Percentiles rank a stretch among this genome's conserved stretches.
Conservation (phyloP, 2,888 invertebrate genomes). For the Pandemis corylana region DNA sequence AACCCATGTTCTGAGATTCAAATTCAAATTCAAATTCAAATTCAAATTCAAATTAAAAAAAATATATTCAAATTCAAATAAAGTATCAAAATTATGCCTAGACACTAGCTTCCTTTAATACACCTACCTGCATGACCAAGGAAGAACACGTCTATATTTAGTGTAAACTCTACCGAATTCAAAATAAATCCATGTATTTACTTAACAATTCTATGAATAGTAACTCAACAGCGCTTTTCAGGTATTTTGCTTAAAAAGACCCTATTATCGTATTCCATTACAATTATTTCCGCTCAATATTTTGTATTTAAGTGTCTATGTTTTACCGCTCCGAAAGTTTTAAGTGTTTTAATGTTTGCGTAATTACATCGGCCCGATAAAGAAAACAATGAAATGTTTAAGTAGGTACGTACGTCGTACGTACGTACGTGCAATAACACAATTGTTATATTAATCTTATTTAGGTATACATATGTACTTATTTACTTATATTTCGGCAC, state of each 20-base stretch:
- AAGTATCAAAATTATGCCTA: no score
- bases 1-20: not conserved
- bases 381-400: not conserved
- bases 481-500: not conserved
- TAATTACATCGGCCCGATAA: not conserved
- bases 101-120: no score
- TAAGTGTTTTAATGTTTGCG: not conserved
- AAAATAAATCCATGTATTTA: not conserved
- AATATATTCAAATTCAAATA: no score
- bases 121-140: no score
- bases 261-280: slow-evolving; percentile 29
- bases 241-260: slow-evolving; percentile 12
- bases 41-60: no score
- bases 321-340: slow-evolving; percentile 30
- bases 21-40: no score
- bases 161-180: not conserved
- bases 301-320: not conserved
- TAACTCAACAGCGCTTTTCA: slow-evolving; percentile 16
- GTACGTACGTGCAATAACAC: no score
- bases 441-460: not conserved
- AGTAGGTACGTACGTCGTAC: no score
- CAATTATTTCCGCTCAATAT: slow-evolving; percentile 12
- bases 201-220: slow-evolving; percentile 27
- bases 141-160: not conserved
- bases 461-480: not conserved